Evolutionary conservation across 2,888 invertebrate species (phyloP).

Genomic region (Eurois occulta): DNA sequence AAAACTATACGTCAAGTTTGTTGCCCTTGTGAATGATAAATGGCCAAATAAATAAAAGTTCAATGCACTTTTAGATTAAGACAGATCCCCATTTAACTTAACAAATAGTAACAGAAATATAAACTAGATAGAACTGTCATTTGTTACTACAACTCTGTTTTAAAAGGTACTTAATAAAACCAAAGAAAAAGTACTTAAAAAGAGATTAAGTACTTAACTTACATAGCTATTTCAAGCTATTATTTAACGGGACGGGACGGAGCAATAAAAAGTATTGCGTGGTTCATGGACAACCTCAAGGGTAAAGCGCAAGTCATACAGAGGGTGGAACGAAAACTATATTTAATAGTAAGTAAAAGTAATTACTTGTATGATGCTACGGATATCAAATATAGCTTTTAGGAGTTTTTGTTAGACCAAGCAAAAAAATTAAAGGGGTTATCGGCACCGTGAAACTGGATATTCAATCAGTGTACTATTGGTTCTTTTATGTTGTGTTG

Average conservation of each 20-base stretch:
- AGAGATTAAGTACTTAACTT: slow-evolving; percentile 56
- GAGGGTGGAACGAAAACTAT: background rate
- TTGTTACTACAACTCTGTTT: slow-evolving; percentile 30
- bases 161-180: slow-evolving; percentile 47
- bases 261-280: slow-evolving; percentile 42
- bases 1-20: background rate
- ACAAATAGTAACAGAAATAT: slow-evolving; percentile 9
- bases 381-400: background rate
- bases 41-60: slow-evolving; percentile 7
- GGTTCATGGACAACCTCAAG: slow-evolving; percentile 22
- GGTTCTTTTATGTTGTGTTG: background rate
- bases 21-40: slow-evolving; percentile 12
- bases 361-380: background rate
- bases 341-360: background rate
- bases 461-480: background rate
- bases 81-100: background rate
- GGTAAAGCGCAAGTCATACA: slow-evolving; percentile 15
- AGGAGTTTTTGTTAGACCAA: background rate
- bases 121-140: slow-evolving; percentile 30
- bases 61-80: background rate
- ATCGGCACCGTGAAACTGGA: background rate
- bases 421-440: background rate
- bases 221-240: slow-evolving; percentile 38
- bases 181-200: slow-evolving; percentile 57
- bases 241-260: slow-evolving; percentile 32